These are phyloP conservation scores for Polydrusus pterygomalis DNA, from an alignment of 2,888 invertebrate species.

Conservation along the genomic window DNA sequence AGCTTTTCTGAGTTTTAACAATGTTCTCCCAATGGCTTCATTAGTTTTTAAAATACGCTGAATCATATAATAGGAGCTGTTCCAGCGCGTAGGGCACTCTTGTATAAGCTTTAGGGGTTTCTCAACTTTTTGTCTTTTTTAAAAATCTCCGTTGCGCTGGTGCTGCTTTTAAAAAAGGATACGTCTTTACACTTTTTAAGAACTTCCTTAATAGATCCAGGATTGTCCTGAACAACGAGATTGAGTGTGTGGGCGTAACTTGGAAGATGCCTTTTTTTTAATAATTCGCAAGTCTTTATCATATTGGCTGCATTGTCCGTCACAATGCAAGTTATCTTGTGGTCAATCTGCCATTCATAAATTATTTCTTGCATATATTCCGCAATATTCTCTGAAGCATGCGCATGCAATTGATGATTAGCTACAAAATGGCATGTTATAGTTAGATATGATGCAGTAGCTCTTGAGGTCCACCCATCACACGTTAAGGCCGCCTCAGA, in stretches of 20 bases:
- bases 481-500: slow-evolving; percentile 10
- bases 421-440: slow-evolving; percentile 42
- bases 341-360: slow-evolving; percentile 33
- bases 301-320: slow-evolving; percentile 63
- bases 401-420: slow-evolving; percentile 25
- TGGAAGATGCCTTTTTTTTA: no score
- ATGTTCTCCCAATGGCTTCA: slow-evolving; percentile 9
- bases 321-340: slow-evolving; percentile 59
- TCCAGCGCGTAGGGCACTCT: slow-evolving; percentile 33
- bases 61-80: slow-evolving; percentile 38
- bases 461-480: slow-evolving; percentile 47
- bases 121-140: slow-evolving; percentile 58
- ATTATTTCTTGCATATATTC: slow-evolving; percentile 17
- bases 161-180: no score
- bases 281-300: no score
- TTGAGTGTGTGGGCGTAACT: no score
- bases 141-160: slow-evolving; percentile 41
- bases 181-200: no score
- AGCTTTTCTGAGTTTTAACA: slow-evolving; percentile 33
- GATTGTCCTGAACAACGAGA: no score
- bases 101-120: slow-evolving; percentile 59
- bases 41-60: slow-evolving; percentile 20
- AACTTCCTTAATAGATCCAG: no score
- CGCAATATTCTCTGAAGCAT: slow-evolving; percentile 45
- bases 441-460: slow-evolving; percentile 47